Evolutionary conservation across 2,113 vertebrate species (phyloP).

Genomic region (Erythrocercus mccallii): DNA sequence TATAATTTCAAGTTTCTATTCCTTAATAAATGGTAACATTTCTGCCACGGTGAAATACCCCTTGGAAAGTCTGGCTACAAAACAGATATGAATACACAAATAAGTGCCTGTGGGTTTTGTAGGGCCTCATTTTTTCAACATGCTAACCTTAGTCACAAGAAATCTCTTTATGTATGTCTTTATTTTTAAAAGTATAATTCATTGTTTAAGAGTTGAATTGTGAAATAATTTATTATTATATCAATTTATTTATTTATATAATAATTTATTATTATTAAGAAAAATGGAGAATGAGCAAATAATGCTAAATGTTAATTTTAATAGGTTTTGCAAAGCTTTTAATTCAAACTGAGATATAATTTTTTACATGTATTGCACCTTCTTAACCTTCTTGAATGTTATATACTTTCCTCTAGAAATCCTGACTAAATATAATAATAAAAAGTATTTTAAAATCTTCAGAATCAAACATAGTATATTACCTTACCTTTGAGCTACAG

Average conservation of each 20-base stretch:
- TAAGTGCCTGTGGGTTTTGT: not conserved
- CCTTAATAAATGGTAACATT: not conserved
- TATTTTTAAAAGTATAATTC: not conserved
- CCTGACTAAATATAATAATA: not conserved
- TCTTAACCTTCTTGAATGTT: not conserved
- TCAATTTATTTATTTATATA: too few relatives aligned
- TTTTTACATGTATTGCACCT: not conserved
- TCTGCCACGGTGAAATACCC: not conserved
- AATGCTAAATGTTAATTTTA: accelerated
- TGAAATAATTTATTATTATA: not conserved
- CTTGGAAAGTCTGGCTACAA: not conserved
- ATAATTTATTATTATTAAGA: too few relatives aligned
- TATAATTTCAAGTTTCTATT: not conserved
- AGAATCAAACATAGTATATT: not conserved
- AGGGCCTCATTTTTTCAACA: not conserved
- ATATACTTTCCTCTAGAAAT: not conserved
- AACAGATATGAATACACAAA: not conserved
- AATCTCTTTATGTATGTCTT: not conserved
- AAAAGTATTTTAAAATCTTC: not conserved
- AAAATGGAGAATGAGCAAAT: not conserved
- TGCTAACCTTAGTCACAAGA: not conserved
- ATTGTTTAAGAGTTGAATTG: not conserved
- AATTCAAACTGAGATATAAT: not conserved
- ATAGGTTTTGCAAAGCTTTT: not conserved
- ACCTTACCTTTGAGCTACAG: not conserved